These are phyloP conservation scores for Acanthurus lineatus DNA, from an alignment of 2,797 vertebrate genomes.

Conservation along the genomic window DNA sequence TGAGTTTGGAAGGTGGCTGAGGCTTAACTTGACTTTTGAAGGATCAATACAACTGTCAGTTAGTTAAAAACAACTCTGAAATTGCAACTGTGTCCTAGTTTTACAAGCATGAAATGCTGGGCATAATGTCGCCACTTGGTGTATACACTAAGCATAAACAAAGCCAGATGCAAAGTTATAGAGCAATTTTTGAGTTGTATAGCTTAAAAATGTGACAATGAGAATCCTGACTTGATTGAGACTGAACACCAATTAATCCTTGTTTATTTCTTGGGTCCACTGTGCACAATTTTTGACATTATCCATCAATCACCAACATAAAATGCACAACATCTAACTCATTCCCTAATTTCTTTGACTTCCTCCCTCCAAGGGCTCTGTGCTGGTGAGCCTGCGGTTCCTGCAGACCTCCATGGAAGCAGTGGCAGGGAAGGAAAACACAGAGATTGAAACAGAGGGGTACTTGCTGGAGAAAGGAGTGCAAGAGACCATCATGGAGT, in stretches of 20 bases:
- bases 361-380: slow-evolving; percentile 75
- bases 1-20: not conserved
- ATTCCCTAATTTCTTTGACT: not conserved
- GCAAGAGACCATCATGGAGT: slow-evolving; percentile 86
- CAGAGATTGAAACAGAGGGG: slow-evolving; percentile 88
- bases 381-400: slow-evolving; percentile 88
- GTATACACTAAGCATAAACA: not conserved
- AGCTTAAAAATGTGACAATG: not conserved
- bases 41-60: not conserved
- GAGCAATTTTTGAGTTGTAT: not conserved
- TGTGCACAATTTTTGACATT: not conserved
- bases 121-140: not conserved
- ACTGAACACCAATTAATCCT: not conserved
- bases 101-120: not conserved
- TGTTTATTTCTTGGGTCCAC: not conserved
- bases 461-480: slow-evolving; percentile 89
- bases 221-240: not conserved
- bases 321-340: not conserved
- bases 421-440: slow-evolving; percentile 85
- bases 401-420: slow-evolving; percentile 92
- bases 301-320: not conserved
- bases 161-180: not conserved
- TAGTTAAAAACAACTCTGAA: not conserved
- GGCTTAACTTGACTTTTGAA: not conserved
- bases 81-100: not conserved